Conservation (phyloP, 2,113 vertebrate species). For the Thamnaconus septentrionalis region DNA sequence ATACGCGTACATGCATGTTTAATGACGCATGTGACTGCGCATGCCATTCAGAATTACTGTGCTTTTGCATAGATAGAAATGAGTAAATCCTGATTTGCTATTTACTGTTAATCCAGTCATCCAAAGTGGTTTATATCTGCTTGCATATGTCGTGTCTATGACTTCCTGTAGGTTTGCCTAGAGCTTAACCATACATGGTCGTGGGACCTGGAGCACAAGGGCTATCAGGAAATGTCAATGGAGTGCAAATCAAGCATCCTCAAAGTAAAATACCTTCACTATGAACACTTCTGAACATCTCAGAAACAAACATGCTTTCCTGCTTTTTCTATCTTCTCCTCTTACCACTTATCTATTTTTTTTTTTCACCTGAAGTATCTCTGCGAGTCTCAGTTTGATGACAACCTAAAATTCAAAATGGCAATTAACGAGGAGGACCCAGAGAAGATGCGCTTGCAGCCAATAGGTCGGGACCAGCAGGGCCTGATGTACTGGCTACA, state of each 20-base stretch:
- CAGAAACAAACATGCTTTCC: not conserved
- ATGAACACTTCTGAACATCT: not conserved
- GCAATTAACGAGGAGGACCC: slow-evolving; percentile 94
- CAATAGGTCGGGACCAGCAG: slow-evolving; percentile 89
- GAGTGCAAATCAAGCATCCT: slow-evolving; percentile 95
- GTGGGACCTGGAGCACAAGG: slow-evolving; percentile 98
- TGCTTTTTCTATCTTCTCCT: not conserved
- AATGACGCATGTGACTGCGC: not conserved
- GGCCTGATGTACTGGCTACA: slow-evolving; percentile 98
- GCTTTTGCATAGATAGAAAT: too few relatives aligned
- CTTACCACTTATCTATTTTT: slow-evolving; percentile 2
- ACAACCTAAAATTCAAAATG: slow-evolving; percentile 97
- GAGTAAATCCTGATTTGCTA: too few relatives aligned
- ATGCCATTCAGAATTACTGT: too few relatives aligned
- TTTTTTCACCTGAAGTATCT: slow-evolving; percentile 81
- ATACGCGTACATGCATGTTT: not conserved
- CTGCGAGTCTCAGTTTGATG: slow-evolving; percentile 98
- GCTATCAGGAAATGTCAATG: slow-evolving; percentile 92
- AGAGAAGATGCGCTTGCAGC: slow-evolving; percentile 93
- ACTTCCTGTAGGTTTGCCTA: slow-evolving; percentile 87
- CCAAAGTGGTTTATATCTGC: too few relatives aligned
- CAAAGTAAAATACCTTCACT: slow-evolving; percentile 79
- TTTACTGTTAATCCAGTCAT: too few relatives aligned
- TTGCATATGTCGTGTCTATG: not conserved
- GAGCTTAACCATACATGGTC: slow-evolving; percentile 97